Conservation (phyloP, 2,797 vertebrate species). For the Taeniopygia guttata region DNA sequence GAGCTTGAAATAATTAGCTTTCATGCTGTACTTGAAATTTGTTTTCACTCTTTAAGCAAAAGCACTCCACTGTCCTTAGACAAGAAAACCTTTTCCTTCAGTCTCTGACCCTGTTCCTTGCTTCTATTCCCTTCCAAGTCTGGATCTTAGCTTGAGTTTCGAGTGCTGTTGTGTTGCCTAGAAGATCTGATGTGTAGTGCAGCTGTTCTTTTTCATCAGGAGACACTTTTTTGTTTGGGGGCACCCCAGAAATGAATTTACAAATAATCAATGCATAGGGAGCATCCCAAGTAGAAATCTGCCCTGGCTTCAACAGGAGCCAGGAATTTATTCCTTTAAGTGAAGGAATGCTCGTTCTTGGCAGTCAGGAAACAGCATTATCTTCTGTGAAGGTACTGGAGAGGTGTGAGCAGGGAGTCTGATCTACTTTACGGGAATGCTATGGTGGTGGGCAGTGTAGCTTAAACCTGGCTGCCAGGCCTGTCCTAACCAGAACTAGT, state of each 20-base stretch:
- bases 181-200: neutral
- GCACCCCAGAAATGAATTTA: neutral
- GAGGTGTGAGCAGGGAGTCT: neutral
- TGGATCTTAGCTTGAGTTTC: neutral
- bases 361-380: neutral
- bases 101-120: neutral
- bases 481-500: neutral
- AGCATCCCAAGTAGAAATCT: neutral
- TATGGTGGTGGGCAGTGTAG: neutral
- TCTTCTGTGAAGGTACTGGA: neutral
- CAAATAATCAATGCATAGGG: neutral
- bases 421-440: neutral
- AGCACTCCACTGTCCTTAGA: neutral
- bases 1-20: neutral
- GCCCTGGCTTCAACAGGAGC: neutral
- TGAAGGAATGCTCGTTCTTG: neutral
- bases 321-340: neutral
- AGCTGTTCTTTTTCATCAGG: neutral
- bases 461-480: neutral
- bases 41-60: neutral
- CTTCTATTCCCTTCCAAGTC: neutral
- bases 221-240: neutral
- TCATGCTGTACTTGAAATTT: neutral
- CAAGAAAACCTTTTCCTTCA: neutral
- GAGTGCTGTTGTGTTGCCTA: neutral